phyloP scores from a whole-genome alignment of 2,113 vertebrate genomes.

The Rana temporaria region DNA sequence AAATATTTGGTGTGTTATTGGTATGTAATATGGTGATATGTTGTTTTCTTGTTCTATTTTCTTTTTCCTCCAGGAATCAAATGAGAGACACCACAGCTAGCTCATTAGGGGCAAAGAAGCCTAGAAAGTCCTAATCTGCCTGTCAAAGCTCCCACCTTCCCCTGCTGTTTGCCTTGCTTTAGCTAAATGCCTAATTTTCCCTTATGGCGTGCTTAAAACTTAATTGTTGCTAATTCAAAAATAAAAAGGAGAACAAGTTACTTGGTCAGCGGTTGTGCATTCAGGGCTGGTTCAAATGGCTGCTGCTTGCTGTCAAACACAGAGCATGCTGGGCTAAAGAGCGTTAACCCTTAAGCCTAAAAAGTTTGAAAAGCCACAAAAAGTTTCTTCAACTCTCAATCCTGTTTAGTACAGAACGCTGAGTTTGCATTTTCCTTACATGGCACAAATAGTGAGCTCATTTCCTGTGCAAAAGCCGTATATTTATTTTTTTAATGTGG shows the following conservation, averaged over 20 bases:
- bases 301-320: constrained; percentile 66
- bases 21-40: constrained; percentile 26
- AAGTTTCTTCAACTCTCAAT: background rate
- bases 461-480: background rate
- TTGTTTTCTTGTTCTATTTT: constrained; percentile 43
- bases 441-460: background rate
- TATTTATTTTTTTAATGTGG: background rate
- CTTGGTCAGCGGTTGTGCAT: constrained; percentile 60
- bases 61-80: constrained; percentile 45
- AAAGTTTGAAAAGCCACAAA: background rate
- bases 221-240: constrained; percentile 63
- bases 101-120: constrained; percentile 43
- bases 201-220: constrained; percentile 63
- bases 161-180: constrained; percentile 65
- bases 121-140: constrained; percentile 52
- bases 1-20: constrained; percentile 14
- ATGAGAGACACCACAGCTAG: constrained; percentile 20
- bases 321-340: constrained; percentile 61
- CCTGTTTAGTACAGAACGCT: background rate
- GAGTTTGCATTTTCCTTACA: background rate
- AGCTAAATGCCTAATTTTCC: constrained; percentile 65
- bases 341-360: constrained; percentile 21
- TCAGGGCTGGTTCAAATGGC: constrained; percentile 57
- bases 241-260: constrained; percentile 61
- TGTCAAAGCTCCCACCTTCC: constrained; percentile 60